Evolutionary conservation across 2,113 vertebrate species (phyloP).

Genomic region (Synodontis membranacea): DNA sequence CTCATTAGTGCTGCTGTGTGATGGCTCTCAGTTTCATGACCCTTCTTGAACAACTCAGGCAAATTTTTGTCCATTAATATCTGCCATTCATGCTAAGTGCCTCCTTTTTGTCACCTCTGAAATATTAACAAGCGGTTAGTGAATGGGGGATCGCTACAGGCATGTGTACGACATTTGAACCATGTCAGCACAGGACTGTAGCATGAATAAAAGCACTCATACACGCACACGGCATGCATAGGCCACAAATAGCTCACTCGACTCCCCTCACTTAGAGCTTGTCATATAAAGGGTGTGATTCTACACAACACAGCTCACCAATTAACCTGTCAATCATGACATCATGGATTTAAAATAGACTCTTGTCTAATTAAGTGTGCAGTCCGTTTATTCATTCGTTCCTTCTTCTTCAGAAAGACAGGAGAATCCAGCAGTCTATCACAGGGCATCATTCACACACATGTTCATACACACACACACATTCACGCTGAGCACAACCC

Average conservation of each 20-base stretch:
- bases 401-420: not conserved
- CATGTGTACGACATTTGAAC: not conserved
- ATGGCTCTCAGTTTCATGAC: conserved; percentile 21
- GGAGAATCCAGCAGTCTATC: not conserved
- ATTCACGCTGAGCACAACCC: not conserved
- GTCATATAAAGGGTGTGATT: not conserved
- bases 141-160: not conserved
- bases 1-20: conserved; percentile 45
- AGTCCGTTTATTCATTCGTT: not conserved
- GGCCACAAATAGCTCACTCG: not conserved
- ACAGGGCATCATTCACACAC: not conserved
- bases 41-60: conserved; percentile 10
- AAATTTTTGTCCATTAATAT: conserved; percentile 47
- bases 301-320: not conserved
- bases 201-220: not conserved
- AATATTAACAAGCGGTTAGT: not conserved
- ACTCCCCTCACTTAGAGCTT: not conserved
- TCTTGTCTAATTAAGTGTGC: not conserved
- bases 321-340: not conserved
- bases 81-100: not conserved
- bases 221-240: not conserved
- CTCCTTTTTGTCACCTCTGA: not conserved
- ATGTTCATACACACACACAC: not conserved
- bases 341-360: not conserved
- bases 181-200: not conserved